phyloP scores from a whole-genome alignment of 2,797 vertebrate species.

The Crax fasciolata region DNA sequence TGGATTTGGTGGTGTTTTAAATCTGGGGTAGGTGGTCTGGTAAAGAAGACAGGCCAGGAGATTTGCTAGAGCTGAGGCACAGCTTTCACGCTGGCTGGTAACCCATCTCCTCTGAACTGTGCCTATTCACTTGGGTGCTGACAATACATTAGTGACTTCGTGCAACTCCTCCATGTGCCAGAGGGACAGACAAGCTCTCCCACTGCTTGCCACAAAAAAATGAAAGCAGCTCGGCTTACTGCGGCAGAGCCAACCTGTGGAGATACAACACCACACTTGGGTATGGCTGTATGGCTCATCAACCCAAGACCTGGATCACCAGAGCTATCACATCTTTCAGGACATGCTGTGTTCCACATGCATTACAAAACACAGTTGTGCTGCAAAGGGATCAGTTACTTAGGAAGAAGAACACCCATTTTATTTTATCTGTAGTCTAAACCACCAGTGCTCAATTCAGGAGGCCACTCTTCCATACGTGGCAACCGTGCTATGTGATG shows the following conservation, averaged over 20 bases:
- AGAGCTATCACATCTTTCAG: background rate
- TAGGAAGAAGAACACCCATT: background rate
- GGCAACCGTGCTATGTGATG: background rate
- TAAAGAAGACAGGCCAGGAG: constrained; percentile 25
- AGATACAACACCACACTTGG: background rate
- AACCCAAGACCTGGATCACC: background rate
- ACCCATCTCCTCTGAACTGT: constrained; percentile 17
- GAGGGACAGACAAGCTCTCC: constrained; percentile 34
- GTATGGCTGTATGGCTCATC: background rate
- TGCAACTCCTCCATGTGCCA: background rate
- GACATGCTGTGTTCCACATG: background rate
- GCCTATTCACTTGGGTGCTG: constrained; percentile 23
- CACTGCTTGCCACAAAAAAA: background rate
- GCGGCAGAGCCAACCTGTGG: background rate
- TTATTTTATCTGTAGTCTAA: background rate
- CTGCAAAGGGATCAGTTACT: background rate
- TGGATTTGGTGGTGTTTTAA: constrained; percentile 32
- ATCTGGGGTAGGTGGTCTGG: background rate
- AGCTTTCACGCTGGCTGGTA: background rate
- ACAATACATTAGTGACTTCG: background rate
- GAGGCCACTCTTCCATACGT: background rate
- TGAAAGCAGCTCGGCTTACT: background rate
- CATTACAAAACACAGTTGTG: background rate
- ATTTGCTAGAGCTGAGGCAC: constrained; percentile 23
- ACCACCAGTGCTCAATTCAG: background rate